phyloP scores from a whole-genome alignment of 2,888 invertebrate genomes.

The Callimorpha dominula region DNA sequence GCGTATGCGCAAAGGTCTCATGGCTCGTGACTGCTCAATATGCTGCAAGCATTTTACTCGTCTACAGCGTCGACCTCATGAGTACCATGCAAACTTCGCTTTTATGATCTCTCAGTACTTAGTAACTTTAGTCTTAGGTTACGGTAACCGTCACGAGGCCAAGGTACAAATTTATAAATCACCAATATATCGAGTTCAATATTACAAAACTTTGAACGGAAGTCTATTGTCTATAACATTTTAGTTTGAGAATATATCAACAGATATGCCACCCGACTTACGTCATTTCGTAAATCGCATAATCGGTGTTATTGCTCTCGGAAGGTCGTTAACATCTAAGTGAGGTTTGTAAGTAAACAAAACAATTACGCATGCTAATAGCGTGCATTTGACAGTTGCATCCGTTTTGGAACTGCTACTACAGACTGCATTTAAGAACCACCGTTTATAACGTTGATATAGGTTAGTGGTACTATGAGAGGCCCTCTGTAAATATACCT shows the following conservation, averaged over 20 bases:
- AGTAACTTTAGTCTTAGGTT: not conserved
- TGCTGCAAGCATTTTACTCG: slow-evolving; percentile 55
- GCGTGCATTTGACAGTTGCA: not conserved
- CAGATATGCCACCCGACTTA: not conserved
- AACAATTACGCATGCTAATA: not conserved
- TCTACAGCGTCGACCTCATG: slow-evolving; percentile 44
- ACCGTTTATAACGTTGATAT: not conserved
- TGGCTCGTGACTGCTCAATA: slow-evolving; percentile 71
- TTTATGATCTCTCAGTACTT: slow-evolving; percentile 19
- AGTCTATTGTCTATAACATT: not conserved
- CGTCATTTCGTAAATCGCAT: not conserved
- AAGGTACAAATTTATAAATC: not conserved
- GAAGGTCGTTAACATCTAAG: too few species aligned
- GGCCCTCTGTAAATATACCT: too few species aligned
- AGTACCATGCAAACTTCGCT: slow-evolving; percentile 32
- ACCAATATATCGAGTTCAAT: not conserved
- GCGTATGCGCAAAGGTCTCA: slow-evolving; percentile 63
- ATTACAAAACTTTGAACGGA: not conserved
- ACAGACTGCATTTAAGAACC: not conserved
- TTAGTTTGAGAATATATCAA: not conserved
- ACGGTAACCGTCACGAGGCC: not conserved
- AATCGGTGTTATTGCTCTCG: not conserved
- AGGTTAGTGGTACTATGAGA: too few species aligned
- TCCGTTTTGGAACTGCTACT: not conserved
- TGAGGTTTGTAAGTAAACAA: not conserved